Base-by-base conservation (phyloP, 2,797 vertebrate genomes). In the Phoebastria nigripes region DNA sequence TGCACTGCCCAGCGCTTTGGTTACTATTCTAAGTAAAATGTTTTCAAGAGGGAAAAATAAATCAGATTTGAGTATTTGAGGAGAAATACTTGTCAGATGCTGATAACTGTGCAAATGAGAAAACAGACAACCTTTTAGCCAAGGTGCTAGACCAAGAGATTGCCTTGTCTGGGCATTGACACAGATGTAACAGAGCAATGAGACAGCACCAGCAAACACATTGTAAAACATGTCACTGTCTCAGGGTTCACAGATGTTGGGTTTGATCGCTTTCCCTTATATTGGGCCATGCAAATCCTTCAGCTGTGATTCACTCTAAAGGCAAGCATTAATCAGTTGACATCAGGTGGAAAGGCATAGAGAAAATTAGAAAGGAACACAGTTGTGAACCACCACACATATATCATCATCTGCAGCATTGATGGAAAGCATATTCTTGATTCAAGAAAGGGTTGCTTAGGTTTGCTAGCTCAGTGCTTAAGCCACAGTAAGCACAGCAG, bases 1-100 rank as follows among this genome's bases (percentile, higher is more conserved):
- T 18, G 24, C 0, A 5, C 11, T 62, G 17, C 12, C 12, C 46
- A 47, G 12, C 0, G 0, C 29, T 61, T 59, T 59, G 18, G 8
- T 35, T 56, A 42, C 44, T 70, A 2, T 69, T 77, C 33, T 13
- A 54, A 41, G 3, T 7, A 66, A 44, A 70, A 52, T 52, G 7
- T 3, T 61, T 69, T 73, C 55, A 42, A 61, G 81, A 55, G 17
- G 7, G 11, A 47, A 77, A 81, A 89, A 39, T 8, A 42, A 21
- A 31, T 12, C 49, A 67, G 10, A 58, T 35, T 31, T 67, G 25
- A 69, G 25, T 58, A 76, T 67, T 72, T 61, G 31, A 55, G 13
- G 14, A 59, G 2, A 51, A 91, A 46, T 7, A 35, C 17, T 42
- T 77, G 7, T 42, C 31, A 65, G 37, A 65, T 33, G 12, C 15